Conservation (phyloP, 1,140 invertebrate species). For the Thalassaphorura encarpata region DNA sequence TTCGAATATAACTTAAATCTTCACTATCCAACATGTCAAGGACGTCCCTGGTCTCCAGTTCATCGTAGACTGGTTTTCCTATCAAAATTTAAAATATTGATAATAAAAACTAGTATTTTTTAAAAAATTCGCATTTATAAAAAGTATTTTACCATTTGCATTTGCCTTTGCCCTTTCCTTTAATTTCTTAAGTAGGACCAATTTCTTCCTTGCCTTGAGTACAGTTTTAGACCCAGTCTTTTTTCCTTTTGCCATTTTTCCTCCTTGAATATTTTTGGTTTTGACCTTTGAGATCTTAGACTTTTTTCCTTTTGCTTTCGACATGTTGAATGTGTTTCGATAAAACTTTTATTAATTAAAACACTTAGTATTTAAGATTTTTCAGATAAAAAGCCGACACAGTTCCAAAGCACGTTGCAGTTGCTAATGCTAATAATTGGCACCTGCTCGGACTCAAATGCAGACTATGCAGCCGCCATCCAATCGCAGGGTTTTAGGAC, state of each 20-base stretch:
- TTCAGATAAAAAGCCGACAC: too few relatives aligned
- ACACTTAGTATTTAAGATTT: too few relatives aligned
- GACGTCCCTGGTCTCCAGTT: constrained; percentile 13
- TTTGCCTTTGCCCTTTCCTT: background rate
- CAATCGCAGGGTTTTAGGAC: too few relatives aligned
- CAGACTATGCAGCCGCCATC: too few relatives aligned
- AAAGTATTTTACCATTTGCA: background rate
- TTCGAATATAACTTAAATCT: constrained; percentile 7
- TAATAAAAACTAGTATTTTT: background rate
- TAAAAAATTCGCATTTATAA: background rate
- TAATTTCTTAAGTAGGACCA: constrained; percentile 11
- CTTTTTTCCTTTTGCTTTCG: too few relatives aligned
- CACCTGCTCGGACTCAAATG: too few relatives aligned
- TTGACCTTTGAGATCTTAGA: constrained; percentile 15
- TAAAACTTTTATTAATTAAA: too few relatives aligned
- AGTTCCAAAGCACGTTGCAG: too few relatives aligned
- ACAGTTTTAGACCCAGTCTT: constrained; percentile 18
- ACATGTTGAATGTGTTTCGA: too few relatives aligned
- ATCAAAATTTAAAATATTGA: background rate
- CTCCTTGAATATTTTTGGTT: constrained; percentile 26
- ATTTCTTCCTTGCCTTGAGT: constrained; percentile 16
- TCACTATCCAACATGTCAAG: constrained; percentile 19
- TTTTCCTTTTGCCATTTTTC: constrained; percentile 27
- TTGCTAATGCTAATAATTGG: too few relatives aligned
- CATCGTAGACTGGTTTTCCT: background rate